Evolutionary conservation across 1,140 invertebrate genomes (phyloP).

Genomic region (Euura lappo): DNA sequence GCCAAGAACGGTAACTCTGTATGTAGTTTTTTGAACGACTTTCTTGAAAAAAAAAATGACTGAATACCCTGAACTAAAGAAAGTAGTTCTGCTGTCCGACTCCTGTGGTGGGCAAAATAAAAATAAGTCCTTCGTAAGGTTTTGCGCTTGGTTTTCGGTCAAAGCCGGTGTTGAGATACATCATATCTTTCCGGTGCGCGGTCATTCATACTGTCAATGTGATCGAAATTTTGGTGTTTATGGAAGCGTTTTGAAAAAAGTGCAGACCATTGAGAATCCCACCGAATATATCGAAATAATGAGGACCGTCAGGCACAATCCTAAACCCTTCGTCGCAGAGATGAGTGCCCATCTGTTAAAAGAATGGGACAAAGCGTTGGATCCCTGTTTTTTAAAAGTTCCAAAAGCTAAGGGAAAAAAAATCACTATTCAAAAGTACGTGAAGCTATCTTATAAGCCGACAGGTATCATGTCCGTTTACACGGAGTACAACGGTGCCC

Average conservation of each 20-base stretch:
- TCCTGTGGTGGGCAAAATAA: constrained; percentile 21
- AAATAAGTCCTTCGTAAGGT: constrained; percentile 16
- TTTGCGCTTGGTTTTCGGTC: constrained; percentile 10
- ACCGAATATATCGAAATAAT: constrained; percentile 18
- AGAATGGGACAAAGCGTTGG: constrained; percentile 10
- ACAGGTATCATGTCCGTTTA: constrained; percentile 3
- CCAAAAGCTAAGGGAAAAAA: constrained; percentile 9
- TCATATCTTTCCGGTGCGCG: constrained; percentile 29
- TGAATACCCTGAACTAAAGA: constrained; percentile 4
- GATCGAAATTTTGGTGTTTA: constrained; percentile 24
- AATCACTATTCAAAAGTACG: constrained; percentile 15
- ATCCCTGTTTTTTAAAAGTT: neutral
- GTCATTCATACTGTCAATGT: constrained; percentile 21
- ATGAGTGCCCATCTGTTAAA: constrained; percentile 13
- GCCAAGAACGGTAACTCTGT: constrained; percentile 21
- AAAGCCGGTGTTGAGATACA: constrained; percentile 22
- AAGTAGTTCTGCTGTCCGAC: constrained; percentile 25
- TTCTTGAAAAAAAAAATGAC: constrained; percentile 14
- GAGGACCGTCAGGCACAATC: constrained; percentile 7
- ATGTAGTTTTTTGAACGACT: constrained; percentile 22
- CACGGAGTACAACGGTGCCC: neutral
- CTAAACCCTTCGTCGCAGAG: constrained; percentile 17
- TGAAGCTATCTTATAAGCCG: too few species aligned
- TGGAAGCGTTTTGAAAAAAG: constrained; percentile 14
- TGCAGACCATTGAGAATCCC: constrained; percentile 9